Conservation (phyloP, 2,888 invertebrate species). For the Gryllus longicercus region DNA sequence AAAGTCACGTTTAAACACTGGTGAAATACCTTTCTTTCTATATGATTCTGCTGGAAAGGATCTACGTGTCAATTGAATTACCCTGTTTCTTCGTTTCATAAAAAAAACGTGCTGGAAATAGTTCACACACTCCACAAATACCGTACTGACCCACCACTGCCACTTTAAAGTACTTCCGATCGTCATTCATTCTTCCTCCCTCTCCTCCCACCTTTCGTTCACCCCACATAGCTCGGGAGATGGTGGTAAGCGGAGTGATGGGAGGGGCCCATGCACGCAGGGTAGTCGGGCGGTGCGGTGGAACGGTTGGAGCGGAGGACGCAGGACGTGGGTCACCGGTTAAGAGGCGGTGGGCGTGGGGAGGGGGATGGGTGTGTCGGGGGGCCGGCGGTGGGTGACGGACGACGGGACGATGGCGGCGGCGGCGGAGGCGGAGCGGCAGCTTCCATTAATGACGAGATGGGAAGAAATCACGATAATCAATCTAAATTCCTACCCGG, state of each 20-base stretch:
- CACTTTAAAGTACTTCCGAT: too few species aligned
- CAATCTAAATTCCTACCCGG: conserved; percentile 31
- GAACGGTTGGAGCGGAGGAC: not conserved
- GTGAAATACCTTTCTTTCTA: too few species aligned
- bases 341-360: not conserved
- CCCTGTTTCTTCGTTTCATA: too few species aligned
- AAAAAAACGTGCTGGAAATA: too few species aligned
- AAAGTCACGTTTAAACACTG: too few species aligned
- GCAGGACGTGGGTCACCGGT: not conserved
- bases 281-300: not conserved
- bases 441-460: conserved; percentile 33
- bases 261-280: not conserved
- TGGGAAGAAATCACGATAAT: conserved; percentile 33
- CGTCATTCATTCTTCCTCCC: too few species aligned
- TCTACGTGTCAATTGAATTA: too few species aligned
- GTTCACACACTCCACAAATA: too few species aligned
- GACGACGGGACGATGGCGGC: not conserved
- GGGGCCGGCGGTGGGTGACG: not conserved
- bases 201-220: too few species aligned
- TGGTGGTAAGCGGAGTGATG: not conserved
- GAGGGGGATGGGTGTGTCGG: not conserved
- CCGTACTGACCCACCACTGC: too few species aligned
- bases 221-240: too few species aligned
- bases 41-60: too few species aligned
- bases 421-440: not conserved